Base-by-base conservation (phyloP, 2,888 invertebrate genomes). In the Cephonodes hylas region DNA sequence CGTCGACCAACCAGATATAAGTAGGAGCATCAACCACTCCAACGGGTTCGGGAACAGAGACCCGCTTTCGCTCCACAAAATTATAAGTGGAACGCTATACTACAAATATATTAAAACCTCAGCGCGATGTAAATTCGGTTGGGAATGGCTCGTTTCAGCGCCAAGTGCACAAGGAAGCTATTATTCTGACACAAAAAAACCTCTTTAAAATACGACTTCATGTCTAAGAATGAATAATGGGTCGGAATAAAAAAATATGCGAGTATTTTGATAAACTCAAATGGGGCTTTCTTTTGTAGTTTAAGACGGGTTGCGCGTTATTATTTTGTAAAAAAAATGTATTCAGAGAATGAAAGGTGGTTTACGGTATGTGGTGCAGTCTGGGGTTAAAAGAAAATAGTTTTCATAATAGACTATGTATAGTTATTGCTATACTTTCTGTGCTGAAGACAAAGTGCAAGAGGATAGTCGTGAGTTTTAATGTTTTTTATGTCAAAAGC, bases 111-210 rank as follows among this genome's bases (percentile, higher is more conserved):
- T 53, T 53, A 53, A 48, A 31, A 53, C 53, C 31, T 18, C 53
- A 53, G 53, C 10, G 18, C 31, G 7, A 53, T 53, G 53, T 53
- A 53, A 53, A 53, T 53, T 31, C 31, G 31, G 53, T 53, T 18
- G 31, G 8, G 18, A 53, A 53, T 31, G 18, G 31, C 53, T 53
- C 31, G 53, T 53, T 20, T 27, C 27, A 31, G 18, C 18, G 48
- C 27, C 48, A 53, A 53, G 48, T 53, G 53, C 31, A 53, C 31
- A 53, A 53, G 53, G 31, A 53, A 31, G 18, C 53, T 53, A 53
- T 53, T 53, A 53, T 53, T 53, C 18, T 53, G 53, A 27, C 27
- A 53, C 53, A 53, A 53, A 53, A 53, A 53, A 46, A 10, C 31
- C 13, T n/a, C 46, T 46, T 46, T 46, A 46, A 38, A 46, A 46